Conservation (phyloP, 2,888 invertebrate species). For the Prosopocoilus inquinatus region DNA sequence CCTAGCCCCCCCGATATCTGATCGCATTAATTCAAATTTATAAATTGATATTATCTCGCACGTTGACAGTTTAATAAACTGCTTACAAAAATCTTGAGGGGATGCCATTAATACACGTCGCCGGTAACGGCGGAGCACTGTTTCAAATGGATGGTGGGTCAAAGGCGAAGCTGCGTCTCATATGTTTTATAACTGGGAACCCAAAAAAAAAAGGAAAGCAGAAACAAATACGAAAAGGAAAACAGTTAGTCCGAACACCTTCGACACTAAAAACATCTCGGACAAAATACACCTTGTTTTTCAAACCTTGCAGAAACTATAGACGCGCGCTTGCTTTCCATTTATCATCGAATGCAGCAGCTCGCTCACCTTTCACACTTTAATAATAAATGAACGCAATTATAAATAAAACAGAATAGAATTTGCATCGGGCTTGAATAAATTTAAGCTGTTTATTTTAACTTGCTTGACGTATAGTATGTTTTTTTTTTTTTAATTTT, state of each 20-base stretch:
- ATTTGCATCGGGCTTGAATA: no score
- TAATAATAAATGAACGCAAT: no score
- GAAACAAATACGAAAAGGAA: conserved; percentile 8
- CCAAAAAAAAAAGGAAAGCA: conserved; percentile 15
- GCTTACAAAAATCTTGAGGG: conserved; percentile 28
- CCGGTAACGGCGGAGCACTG: conserved; percentile 23
- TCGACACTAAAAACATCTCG: no score
- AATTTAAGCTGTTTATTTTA: no score
- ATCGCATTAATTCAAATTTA: conserved; percentile 17
- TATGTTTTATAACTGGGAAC: conserved; percentile 26
- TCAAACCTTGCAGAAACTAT: no score
- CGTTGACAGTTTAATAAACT: conserved; percentile 31
- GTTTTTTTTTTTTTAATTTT: no score
- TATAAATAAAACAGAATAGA: no score
- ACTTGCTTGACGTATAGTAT: no score
- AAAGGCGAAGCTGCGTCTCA: conserved; percentile 23
- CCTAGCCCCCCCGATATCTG: not conserved
- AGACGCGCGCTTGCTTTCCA: no score
- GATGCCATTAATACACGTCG: conserved; percentile 30
- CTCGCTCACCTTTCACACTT: no score
- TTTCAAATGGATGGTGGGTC: conserved; percentile 30
- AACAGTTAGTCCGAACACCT: not conserved
- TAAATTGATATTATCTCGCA: conserved; percentile 30
- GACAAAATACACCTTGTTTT: no score
- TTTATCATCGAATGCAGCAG: no score